Evolutionary conservation across 2,888 invertebrate species (phyloP).

Genomic region (Ectropis crepuscularia): DNA sequence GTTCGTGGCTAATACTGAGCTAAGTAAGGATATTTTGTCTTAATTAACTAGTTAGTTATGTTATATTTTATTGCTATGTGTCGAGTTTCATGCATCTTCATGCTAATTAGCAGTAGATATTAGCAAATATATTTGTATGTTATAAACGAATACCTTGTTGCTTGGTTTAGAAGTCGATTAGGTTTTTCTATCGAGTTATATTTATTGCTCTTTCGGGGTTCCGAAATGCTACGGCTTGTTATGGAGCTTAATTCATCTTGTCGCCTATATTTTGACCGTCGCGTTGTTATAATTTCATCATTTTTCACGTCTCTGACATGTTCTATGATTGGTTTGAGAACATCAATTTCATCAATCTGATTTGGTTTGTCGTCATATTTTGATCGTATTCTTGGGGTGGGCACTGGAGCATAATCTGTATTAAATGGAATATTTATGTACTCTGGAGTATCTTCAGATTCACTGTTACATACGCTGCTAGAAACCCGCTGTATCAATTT

Average conservation of each 20-base stretch:
- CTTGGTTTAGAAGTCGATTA: conserved; percentile 40
- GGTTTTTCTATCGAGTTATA: conserved; percentile 45
- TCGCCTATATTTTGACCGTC: conserved; percentile 58
- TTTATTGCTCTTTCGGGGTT: conserved; percentile 63
- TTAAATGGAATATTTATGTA: conserved; percentile 72
- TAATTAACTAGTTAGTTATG: neutral
- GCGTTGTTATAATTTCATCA: conserved; percentile 42
- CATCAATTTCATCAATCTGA: conserved; percentile 51
- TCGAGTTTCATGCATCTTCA: conserved; percentile 14
- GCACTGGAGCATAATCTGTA: conserved; percentile 62
- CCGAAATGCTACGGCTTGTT: conserved; percentile 67
- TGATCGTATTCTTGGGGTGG: conserved; percentile 67
- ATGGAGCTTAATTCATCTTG: conserved; percentile 50
- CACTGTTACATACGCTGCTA: conserved; percentile 74
- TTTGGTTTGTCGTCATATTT: conserved; percentile 60
- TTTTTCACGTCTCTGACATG: conserved; percentile 51
- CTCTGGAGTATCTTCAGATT: conserved; percentile 72
- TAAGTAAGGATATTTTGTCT: neutral
- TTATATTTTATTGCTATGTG: neutral
- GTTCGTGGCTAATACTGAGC: neutral
- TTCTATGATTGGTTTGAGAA: conserved; percentile 67
- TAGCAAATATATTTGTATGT: neutral
- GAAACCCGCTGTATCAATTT: conserved; percentile 72
- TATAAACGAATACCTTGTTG: conserved; percentile 43
- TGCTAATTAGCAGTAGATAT: conserved; percentile 1